A percentile compares a stretch with the other conserved stretches of the same genome.
Evolutionary conservation across 2,888 invertebrate species (phyloP).

Genomic region (Drosophila villosipedis): DNA sequence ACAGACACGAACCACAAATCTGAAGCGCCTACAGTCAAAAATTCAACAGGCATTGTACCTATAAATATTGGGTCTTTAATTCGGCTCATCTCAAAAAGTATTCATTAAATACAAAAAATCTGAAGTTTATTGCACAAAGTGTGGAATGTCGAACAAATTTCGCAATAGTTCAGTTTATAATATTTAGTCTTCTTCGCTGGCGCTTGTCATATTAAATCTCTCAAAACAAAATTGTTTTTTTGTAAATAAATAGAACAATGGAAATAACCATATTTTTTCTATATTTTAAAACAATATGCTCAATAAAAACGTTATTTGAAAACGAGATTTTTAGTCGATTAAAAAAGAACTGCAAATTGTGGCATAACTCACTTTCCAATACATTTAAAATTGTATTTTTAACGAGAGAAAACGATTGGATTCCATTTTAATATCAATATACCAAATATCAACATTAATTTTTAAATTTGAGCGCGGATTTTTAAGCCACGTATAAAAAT

Average conservation of each 20-base stretch:
- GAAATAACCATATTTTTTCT: too few relatives aligned
- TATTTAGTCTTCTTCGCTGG: neutral
- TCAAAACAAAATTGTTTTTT: neutral
- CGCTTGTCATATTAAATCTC: neutral
- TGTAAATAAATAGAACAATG: too few relatives aligned
- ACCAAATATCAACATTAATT: neutral
- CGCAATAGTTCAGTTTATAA: neutral
- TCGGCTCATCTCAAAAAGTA: neutral
- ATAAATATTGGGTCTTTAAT: too few relatives aligned
- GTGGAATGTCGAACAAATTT: neutral
- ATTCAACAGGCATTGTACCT: neutral
- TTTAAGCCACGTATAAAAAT: neutral
- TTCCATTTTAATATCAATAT: neutral
- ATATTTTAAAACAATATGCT: too few relatives aligned
- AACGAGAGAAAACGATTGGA: neutral
- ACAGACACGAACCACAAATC: neutral
- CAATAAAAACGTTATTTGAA: neutral
- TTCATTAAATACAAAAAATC: neutral
- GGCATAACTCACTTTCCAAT: neutral
- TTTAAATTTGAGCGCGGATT: neutral
- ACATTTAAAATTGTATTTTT: neutral
- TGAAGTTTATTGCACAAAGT: neutral
- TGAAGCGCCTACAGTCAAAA: neutral
- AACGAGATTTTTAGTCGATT: neutral
- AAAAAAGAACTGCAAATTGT: neutral